Base-by-base conservation (phyloP, 2,888 invertebrate genomes). In the Phaonia tiefii region DNA sequence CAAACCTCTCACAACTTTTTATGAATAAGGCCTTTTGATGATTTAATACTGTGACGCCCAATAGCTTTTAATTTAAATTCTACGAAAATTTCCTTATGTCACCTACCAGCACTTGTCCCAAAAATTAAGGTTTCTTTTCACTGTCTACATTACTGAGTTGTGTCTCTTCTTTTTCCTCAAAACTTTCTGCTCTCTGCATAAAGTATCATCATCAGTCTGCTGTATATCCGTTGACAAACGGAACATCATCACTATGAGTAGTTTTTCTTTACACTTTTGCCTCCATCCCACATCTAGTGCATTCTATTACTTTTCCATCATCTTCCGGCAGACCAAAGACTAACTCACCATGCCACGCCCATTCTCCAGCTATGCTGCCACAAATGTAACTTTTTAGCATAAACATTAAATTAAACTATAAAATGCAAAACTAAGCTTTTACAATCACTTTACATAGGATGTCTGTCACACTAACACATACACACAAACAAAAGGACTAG, bases 201-300 rank as follows among this genome's bases (percentile, higher is more conserved):
- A 71, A 71, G 71, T 71, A 75, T 72, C 69, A 80, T 80, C 80
- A 80, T 80, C 80, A 80, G 80, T 74, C 77, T 71, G 77, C 26
- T 8, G 66, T 71, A 54, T 54, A 75, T 80, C 80, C 74, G 80
- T 77, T 80, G 80, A 80, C 80, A 80, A 80, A 77, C 77, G 70
- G 67, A 80, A 80, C 49, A 73, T 76, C 76, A 80, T 69, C 75
- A 63, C 51, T 63, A 54, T 2, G 20, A 76, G 56, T 31, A 70
- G 71, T 26, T 37, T 42, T 58, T 67, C 20, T 31, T 66, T 25
- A 22, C 42, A 22, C 22, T 42, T 13, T n/a, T 39, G 31, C 20
- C 20, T 22, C 17, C 11, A 22, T 22, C 22, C 17, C 20, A 60
- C n/a, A n/a, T n/a, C n/a, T n/a, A n/a, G n/a, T n/a, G n/a, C n/a